Percentiles rank a stretch among this genome's conserved stretches.
phyloP scores from a whole-genome alignment of 2,888 invertebrate genomes.

The Leucophora obtusa region DNA sequence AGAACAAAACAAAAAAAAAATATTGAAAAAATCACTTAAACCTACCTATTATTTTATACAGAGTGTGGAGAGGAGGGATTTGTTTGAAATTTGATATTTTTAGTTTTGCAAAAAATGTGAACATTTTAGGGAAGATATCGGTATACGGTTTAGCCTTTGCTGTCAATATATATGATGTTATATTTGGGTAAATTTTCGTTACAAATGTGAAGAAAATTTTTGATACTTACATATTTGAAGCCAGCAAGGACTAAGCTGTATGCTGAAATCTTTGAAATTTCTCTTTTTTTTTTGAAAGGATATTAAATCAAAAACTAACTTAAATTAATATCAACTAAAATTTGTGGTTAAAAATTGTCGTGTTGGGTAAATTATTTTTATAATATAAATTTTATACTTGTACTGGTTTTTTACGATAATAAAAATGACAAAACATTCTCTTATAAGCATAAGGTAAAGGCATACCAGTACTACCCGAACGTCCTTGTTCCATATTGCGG shows the following conservation, averaged over 20 bases:
- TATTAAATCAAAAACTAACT: slow-evolving; percentile 25
- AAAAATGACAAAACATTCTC: slow-evolving; percentile 77
- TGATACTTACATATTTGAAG: slow-evolving; percentile 69
- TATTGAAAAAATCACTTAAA: slow-evolving; percentile 41
- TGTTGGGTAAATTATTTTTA: neutral
- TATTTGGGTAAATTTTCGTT: slow-evolving; percentile 19
- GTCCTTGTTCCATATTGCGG: slow-evolving; percentile 76
- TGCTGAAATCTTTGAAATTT: slow-evolving; percentile 70
- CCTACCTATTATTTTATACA: slow-evolving; percentile 56
- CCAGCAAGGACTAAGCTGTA: slow-evolving; percentile 78
- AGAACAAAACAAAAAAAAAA: slow-evolving; percentile 20
- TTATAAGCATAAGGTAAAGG: slow-evolving; percentile 74
- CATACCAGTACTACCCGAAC: slow-evolving; percentile 76
- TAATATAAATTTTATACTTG: slow-evolving; percentile 69
- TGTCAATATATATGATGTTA: slow-evolving; percentile 70
- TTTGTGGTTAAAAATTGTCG: neutral
- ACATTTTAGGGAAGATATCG: slow-evolving; percentile 67
- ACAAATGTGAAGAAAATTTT: slow-evolving; percentile 65
- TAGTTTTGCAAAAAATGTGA: slow-evolving; percentile 2
- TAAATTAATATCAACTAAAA: slow-evolving; percentile 8
- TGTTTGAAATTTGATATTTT: neutral
- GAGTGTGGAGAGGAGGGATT: slow-evolving; percentile 42
- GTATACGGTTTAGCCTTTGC: slow-evolving; percentile 79
- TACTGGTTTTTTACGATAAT: slow-evolving; percentile 75
- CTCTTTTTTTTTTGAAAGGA: slow-evolving; percentile 22